Evolutionary conservation across 1,140 invertebrate genomes (phyloP), one percentile per base, ranked within the genome.

Genomic region (Aphelenchoides fujianensis): DNA sequence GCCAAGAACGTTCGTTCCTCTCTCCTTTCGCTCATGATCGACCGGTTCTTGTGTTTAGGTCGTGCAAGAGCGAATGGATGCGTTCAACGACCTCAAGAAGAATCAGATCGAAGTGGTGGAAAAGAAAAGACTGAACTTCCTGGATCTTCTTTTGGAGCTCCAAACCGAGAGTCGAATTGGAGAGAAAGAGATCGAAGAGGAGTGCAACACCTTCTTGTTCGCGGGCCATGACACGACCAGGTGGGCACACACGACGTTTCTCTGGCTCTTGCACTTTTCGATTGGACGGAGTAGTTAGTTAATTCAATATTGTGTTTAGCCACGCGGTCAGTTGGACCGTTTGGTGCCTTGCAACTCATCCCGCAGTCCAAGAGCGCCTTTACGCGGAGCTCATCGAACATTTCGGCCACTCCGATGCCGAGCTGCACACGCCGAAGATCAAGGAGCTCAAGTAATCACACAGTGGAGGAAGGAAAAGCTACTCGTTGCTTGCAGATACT

Each of bases 121-220:
- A 31, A 37, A 31, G 73, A 77, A 23, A 69, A 68, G 23, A 9
- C 88, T 93, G 71, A 94, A 94, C 35, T 96, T 97, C 87, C 88
- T 97, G 69, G 94, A 97, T 85, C 87, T 95, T 64, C 86, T 97
- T 77, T 88, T 88, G 96, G 34, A 91, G 93, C 85, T 90, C 90
- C 36, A 63, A 2, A 55, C 80, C 89, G 59, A 87, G 87, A 48
- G 90, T 1, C 86, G 89, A 0, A 89, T 96, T 28, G 90, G 89
- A 41, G 91, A 94, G 68, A 89, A 91, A 52, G 93, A 96, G 86
- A 93, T 96, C 37, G 87, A 89, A 72, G 91, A 92, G 80, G 91
- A 92, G 87, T 90, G 91, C 0, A 91, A 94, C 82, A 94, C 92
- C 0, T 94, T 94, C 77, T 93, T 94, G 91, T 94, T 95, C 83